Conservation (phyloP, 2,888 invertebrate genomes). For the Silvanus unidentatus region DNA sequence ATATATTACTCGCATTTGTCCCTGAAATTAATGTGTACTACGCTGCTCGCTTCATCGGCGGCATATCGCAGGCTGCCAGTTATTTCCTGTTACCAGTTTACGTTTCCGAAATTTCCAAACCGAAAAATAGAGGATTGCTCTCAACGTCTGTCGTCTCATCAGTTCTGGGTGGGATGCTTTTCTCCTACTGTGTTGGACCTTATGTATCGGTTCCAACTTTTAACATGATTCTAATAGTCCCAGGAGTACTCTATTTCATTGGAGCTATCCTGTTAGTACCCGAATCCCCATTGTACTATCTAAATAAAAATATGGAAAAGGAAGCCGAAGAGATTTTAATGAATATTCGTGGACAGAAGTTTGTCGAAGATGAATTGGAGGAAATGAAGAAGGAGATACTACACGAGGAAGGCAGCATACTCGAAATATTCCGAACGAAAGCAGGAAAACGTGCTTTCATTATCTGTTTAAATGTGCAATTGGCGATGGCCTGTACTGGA, state of each 20-base stretch:
- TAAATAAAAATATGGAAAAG: conserved; percentile 52
- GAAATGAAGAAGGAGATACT: too few species aligned
- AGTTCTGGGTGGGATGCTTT: conserved; percentile 56
- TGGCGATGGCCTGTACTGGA: conserved; percentile 40
- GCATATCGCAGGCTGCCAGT: too few species aligned
- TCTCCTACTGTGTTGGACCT: conserved; percentile 65
- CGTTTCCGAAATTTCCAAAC: conserved; percentile 75
- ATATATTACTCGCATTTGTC: too few species aligned
- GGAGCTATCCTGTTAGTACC: conserved; percentile 62
- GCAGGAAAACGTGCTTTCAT: conserved; percentile 12
- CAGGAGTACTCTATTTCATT: conserved; percentile 50
- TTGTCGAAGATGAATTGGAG: too few species aligned
- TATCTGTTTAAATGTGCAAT: neutral
- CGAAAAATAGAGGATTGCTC: conserved; percentile 69
- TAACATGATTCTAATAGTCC: conserved; percentile 46
- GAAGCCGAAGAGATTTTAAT: conserved; percentile 61
- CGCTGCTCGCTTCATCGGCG: too few species aligned
- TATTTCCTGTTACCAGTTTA: conserved; percentile 63
- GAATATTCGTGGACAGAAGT: neutral
- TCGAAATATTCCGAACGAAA: conserved; percentile 11
- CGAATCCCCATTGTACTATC: conserved; percentile 69
- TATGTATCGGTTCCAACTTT: conserved; percentile 59
- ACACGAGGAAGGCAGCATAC: neutral
- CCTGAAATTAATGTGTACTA: too few species aligned
- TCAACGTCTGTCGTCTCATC: conserved; percentile 49